phyloP scores from a whole-genome alignment of 2,797 vertebrate genomes.

The Pyrocephalus nanus region DNA sequence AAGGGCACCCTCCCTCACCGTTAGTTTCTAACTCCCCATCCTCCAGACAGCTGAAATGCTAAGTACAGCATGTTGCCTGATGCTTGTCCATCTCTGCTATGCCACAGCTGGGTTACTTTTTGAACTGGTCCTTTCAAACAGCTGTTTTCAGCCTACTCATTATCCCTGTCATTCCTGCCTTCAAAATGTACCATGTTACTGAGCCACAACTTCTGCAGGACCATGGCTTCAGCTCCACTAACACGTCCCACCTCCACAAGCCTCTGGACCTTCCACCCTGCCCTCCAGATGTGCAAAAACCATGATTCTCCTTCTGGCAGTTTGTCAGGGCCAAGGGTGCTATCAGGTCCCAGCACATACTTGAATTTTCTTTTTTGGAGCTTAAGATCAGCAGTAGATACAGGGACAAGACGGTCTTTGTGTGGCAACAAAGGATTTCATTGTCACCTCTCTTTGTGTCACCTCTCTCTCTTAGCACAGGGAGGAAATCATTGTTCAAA shows the following conservation, averaged over 20 bases:
- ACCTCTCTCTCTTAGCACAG: not conserved
- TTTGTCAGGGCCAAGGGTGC: not conserved
- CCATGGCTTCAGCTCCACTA: not conserved
- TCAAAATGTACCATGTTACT: accelerated
- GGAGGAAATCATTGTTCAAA: not conserved
- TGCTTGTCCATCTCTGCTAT: not conserved
- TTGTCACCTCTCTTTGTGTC: not conserved
- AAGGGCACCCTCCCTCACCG: not conserved
- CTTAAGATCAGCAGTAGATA: not conserved
- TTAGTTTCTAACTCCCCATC: not conserved
- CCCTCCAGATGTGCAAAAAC: not conserved
- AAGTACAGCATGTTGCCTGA: not conserved
- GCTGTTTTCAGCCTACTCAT: not conserved
- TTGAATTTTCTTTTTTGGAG: not conserved
- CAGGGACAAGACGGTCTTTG: not conserved
- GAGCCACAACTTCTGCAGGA: not conserved
- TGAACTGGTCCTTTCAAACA: not conserved
- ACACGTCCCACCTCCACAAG: accelerated
- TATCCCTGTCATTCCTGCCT: not conserved
- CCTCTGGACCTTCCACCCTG: not conserved
- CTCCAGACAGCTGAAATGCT: not conserved
- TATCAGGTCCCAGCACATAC: not conserved
- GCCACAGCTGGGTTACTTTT: not conserved
- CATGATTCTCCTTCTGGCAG: not conserved
- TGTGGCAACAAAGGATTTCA: not conserved